Evolutionary conservation across 2,113 vertebrate species (phyloP).

Genomic region (Agelaius tricolor): DNA sequence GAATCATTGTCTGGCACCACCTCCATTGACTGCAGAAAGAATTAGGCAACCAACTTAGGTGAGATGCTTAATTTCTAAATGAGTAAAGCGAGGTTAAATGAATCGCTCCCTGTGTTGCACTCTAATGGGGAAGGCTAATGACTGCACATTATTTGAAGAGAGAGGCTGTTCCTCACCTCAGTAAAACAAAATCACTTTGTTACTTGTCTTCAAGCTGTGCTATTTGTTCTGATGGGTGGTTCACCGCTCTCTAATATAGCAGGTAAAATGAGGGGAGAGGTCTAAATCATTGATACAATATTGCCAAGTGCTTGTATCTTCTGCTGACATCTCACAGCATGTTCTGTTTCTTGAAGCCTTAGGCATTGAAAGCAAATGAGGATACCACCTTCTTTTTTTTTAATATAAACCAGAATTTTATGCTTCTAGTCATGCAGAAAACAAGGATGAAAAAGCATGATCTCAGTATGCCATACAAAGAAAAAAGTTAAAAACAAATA

Average conservation of each 20-base stretch:
- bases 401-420: slow-evolving; percentile 28
- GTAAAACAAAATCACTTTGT: background rate
- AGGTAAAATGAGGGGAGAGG: background rate
- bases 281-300: slow-evolving; percentile 11
- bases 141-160: background rate
- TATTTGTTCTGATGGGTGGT: background rate
- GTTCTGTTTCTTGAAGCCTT: background rate
- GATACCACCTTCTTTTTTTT: background rate
- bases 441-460: background rate
- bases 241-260: background rate
- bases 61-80: background rate
- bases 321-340: background rate
- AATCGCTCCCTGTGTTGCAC: background rate
- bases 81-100: background rate
- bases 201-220: background rate
- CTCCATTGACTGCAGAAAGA: slow-evolving; percentile 14
- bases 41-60: background rate
- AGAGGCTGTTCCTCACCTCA: background rate
- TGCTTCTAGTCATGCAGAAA: slow-evolving; percentile 16
- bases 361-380: background rate
- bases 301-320: slow-evolving; percentile 5
- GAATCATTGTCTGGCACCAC: slow-evolving; percentile 32
- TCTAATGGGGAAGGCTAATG: background rate
- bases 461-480: background rate
- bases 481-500: background rate